Base-by-base conservation (phyloP, 2,113 vertebrate genomes). In the Paradoxurus hermaphroditus region DNA sequence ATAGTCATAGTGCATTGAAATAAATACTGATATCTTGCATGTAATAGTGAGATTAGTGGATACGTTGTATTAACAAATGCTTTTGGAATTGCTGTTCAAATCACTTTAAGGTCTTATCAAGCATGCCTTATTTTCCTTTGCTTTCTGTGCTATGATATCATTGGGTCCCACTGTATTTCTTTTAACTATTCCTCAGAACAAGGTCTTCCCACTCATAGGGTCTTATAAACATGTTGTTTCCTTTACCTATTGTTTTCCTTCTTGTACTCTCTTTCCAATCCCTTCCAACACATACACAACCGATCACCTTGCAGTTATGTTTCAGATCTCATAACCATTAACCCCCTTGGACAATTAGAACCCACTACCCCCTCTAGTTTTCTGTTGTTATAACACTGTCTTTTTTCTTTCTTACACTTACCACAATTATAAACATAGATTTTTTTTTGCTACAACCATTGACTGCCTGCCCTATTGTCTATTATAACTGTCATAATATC, bases 11-110 rank as follows among this genome's bases (percentile, higher is more conserved):
- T 19, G 62, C 36, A 86, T 44, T 53, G 44, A 81, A 88, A 85
- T 68, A 68, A 97, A 67, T 79, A 65, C 23, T 63, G 44, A 9
- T 87, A 87, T 83, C 51, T 87, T 87, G 3, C 18, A 56, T 9
- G 34, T 73, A 34, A 67, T n/a, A 78, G 25, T 77, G 12, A 14
- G 34, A 91, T 77, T 59, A 18, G 31, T 73, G 7, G 19, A 15
- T 65, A 49, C 23, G 9, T 36, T 49, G 1, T 41, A 59, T 59
- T 83, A 41, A 87, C 62, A 77, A 68, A 2, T 93, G 11, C 9
- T 87, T 12, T 91, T 88, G 15, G 13, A 93, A 81, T 87, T 84
- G 23, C n/a, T 95, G 16, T 51, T 88, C 19, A 65, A 88, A 68
- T 88, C 14, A 13, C 82, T 90, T 44, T 19, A 77, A 77, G 19